phyloP scores from a whole-genome alignment of 2,888 invertebrate genomes.

The Thecocarcelia acutangulata region DNA sequence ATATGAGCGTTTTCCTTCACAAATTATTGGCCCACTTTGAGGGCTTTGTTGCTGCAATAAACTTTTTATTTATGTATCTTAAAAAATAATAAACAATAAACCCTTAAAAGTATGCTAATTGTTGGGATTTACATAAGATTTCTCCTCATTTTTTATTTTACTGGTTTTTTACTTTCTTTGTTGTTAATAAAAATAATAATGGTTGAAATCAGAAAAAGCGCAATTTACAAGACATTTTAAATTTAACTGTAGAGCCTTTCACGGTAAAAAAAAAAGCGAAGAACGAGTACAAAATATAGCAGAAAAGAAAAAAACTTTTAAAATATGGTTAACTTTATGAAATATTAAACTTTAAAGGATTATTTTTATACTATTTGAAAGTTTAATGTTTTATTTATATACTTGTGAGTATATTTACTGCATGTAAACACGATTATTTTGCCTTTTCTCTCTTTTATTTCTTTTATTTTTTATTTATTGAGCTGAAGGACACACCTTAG shows the following conservation, averaged over 20 bases:
- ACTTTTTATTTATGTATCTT: constrained; percentile 35
- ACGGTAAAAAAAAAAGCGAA: background rate
- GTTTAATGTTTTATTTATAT: constrained; percentile 34
- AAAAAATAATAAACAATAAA: constrained; percentile 26
- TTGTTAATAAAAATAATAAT: background rate
- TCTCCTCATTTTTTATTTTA: background rate
- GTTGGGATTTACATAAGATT: background rate
- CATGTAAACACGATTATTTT: constrained; percentile 30
- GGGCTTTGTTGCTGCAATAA: constrained; percentile 28
- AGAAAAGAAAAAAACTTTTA: background rate
- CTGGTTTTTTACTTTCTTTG: no score
- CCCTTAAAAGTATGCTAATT: constrained; percentile 49
- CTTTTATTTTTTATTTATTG: constrained; percentile 45
- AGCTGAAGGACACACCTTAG: constrained; percentile 65
- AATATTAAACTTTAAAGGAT: no score
- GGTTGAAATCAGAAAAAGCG: no score
- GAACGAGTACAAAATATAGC: no score
- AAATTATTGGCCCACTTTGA: constrained; percentile 42
- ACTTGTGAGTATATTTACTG: constrained; percentile 34
- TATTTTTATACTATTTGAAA: background rate
- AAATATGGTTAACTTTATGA: no score
- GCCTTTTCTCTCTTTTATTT: background rate
- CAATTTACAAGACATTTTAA: constrained; percentile 42
- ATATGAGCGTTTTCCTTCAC: constrained; percentile 1
- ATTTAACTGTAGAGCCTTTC: constrained; percentile 7